These are phyloP conservation scores for Odiellus spinosus DNA, from an alignment of 2,888 invertebrate species.

Conservation along the genomic window DNA sequence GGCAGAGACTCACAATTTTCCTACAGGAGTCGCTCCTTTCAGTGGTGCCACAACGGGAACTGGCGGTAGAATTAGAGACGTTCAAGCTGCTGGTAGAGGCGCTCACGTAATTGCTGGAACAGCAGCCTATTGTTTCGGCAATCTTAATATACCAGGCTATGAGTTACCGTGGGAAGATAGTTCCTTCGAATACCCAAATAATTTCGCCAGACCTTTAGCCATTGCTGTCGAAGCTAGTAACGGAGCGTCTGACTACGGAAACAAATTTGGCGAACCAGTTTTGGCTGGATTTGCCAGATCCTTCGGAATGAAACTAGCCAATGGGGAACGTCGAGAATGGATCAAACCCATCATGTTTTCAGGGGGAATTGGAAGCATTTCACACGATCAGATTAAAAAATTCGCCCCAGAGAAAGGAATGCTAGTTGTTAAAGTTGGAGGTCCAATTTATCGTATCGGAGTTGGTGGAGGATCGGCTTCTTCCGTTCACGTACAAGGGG, in stretches of 20 bases:
- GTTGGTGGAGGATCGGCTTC: constrained; percentile 98
- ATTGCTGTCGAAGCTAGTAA: constrained; percentile 90
- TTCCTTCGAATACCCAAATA: constrained; percentile 56
- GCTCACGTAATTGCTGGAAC: constrained; percentile 88
- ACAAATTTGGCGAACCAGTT: constrained; percentile 96
- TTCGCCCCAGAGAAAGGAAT: constrained; percentile 57
- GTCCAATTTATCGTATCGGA: constrained; percentile 93
- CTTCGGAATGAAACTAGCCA: constrained; percentile 54
- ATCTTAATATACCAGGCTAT: constrained; percentile 75
- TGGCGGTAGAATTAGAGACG: constrained; percentile 85
- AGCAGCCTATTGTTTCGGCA: constrained; percentile 91
- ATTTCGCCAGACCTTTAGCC: constrained; percentile 76
- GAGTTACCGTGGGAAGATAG: constrained; percentile 70
- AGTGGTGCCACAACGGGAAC: constrained; percentile 94
- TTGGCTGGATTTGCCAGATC: constrained; percentile 79
- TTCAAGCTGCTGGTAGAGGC: constrained; percentile 86
- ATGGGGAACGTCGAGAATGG: constrained; percentile 62
- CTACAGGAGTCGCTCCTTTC: constrained; percentile 88
- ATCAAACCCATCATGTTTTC: constrained; percentile 99
- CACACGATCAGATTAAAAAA: constrained; percentile 63
- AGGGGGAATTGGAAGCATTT: constrained; percentile 84
- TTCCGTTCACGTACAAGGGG: constrained; percentile 84
- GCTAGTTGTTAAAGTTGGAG: constrained; percentile 85
- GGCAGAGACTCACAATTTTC: constrained; percentile 97
- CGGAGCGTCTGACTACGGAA: constrained; percentile 96